Conservation (phyloP, 2,888 invertebrate genomes). For the Timandra comae region DNA sequence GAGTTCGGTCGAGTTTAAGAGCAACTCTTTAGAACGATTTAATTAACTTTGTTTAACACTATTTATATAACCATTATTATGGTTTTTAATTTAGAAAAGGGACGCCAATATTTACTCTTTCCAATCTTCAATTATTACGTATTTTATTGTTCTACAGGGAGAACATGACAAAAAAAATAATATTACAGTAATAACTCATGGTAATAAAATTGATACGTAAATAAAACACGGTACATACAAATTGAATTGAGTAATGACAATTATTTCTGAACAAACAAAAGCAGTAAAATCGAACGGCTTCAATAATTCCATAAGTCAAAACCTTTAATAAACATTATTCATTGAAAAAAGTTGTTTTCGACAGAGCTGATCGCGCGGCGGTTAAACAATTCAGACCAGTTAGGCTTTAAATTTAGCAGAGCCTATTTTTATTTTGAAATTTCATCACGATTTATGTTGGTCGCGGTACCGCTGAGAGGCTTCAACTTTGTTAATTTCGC, state of each 20-base stretch:
- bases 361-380: conserved; percentile 6
- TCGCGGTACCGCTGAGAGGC: conserved; percentile 45
- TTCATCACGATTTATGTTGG: conserved; percentile 63
- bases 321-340: conserved; percentile 5
- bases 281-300: no score
- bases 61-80: no score
- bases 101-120: no score
- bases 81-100: no score
- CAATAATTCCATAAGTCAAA: background rate
- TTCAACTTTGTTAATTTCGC: conserved; percentile 70
- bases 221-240: no score
- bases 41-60: background rate
- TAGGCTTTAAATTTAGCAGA: conserved; percentile 32
- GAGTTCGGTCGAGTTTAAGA: background rate
- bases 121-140: no score
- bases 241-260: conserved; percentile 1
- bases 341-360: conserved; percentile 8
- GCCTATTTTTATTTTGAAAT: conserved; percentile 63
- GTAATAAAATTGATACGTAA: no score
- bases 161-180: no score
- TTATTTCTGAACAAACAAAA: conserved; percentile 5
- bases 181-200: no score
- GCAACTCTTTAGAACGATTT: background rate
- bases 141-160: no score
- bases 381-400: conserved; percentile 30